Percentiles rank a stretch among this genome's conserved stretches.
phyloP scores from a whole-genome alignment of 2,888 invertebrate species.

The Actias luna region DNA sequence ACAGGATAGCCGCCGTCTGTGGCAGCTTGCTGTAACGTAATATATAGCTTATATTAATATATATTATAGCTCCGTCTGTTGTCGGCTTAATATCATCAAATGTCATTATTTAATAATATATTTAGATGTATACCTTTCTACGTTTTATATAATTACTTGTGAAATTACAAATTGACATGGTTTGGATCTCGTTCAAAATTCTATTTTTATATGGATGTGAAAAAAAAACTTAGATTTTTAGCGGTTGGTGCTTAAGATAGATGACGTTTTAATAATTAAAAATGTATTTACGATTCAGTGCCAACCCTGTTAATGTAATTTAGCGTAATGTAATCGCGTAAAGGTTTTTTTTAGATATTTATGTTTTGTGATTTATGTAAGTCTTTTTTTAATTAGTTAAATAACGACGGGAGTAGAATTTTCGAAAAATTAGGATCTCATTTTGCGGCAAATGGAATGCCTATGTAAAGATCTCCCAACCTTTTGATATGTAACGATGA shows the following conservation, averaged over 20 bases:
- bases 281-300: conserved; percentile 41
- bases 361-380: conserved; percentile 13
- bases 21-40: too few species aligned
- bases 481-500: conserved; percentile 47
- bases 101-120: conserved; percentile 7
- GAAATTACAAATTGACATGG: conserved; percentile 46
- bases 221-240: conserved; percentile 46
- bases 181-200: conserved; percentile 73
- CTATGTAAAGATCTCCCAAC: conserved; percentile 70
- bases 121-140: neutral
- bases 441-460: conserved; percentile 59
- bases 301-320: conserved; percentile 56
- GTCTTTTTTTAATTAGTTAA: conserved; percentile 49
- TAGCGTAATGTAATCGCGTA: conserved; percentile 72
- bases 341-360: conserved; percentile 40
- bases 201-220: conserved; percentile 40
- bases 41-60: too few species aligned
- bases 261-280: conserved; percentile 44
- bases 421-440: conserved; percentile 75
- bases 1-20: too few species aligned
- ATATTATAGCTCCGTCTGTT: too few species aligned
- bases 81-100: neutral
- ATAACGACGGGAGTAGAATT: conserved; percentile 58
- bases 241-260: conserved; percentile 76
- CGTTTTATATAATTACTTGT: conserved; percentile 45